These are phyloP conservation scores for Mesaphorura yosii DNA, from an alignment of 1,140 invertebrate species.

Conservation along the genomic window DNA sequence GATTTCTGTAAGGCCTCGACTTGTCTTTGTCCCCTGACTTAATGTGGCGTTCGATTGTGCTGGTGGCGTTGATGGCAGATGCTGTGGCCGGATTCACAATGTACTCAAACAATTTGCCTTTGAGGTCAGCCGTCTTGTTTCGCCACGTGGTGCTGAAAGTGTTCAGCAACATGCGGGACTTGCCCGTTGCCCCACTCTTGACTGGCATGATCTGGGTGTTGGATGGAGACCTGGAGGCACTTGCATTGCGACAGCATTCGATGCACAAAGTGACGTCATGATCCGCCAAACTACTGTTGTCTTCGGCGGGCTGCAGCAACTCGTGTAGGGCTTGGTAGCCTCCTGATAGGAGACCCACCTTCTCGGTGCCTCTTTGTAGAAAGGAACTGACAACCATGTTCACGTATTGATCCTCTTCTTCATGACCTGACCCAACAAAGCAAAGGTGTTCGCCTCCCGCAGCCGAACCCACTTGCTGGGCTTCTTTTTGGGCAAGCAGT, in stretches of 20 bases:
- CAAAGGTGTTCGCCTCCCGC: slow-evolving; percentile 93
- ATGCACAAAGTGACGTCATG: slow-evolving; percentile 66
- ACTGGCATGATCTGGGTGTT: neutral
- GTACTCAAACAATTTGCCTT: slow-evolving; percentile 84
- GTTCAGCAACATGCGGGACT: slow-evolving; percentile 16
- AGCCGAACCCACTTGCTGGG: slow-evolving; percentile 70
- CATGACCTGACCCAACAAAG: slow-evolving; percentile 87
- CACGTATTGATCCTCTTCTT: slow-evolving; percentile 91
- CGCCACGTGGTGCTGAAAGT: slow-evolving; percentile 52
- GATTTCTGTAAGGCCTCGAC: slow-evolving; percentile 71
- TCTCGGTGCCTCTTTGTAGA: slow-evolving; percentile 82
- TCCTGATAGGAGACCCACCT: slow-evolving; percentile 81
- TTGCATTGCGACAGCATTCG: slow-evolving; percentile 49
- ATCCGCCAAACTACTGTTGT: slow-evolving; percentile 64
- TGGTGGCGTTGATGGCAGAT: slow-evolving; percentile 5
- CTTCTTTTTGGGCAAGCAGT: slow-evolving; percentile 76
- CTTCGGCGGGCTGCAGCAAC: slow-evolving; percentile 60
- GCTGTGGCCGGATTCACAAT: slow-evolving; percentile 69
- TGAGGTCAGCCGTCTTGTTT: slow-evolving; percentile 81
- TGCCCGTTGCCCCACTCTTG: slow-evolving; percentile 1
- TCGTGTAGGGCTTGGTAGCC: slow-evolving; percentile 85
- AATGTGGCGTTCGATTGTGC: slow-evolving; percentile 60
- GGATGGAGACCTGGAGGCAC: slow-evolving; percentile 15
- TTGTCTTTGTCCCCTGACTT: slow-evolving; percentile 64
- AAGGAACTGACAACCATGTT: slow-evolving; percentile 98